Percentiles rank a stretch among this genome's conserved stretches.
Evolutionary conservation across 2,797 vertebrate genomes (phyloP).

Genomic region (Chaetodon trifasciatus): DNA sequence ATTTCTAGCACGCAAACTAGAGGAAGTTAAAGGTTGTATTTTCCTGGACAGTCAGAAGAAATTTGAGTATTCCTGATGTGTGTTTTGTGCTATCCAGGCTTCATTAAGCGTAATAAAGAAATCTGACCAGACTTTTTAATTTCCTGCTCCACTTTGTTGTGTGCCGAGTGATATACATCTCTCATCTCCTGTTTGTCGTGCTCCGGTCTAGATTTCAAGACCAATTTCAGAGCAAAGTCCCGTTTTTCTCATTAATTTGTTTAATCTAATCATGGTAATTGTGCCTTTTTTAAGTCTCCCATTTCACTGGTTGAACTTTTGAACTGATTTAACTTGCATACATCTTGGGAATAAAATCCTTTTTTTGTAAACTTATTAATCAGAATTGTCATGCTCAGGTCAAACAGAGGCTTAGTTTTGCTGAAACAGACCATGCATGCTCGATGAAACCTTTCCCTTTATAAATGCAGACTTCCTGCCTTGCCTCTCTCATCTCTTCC

Average conservation of each 20-base stretch:
- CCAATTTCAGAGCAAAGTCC: neutral
- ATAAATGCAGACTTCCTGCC: slow-evolving; percentile 6
- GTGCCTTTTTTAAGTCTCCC: neutral
- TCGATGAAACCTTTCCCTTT: neutral
- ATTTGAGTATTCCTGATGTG: neutral
- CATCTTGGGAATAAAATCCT: neutral
- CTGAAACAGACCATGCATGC: neutral
- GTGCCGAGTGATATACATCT: slow-evolving; percentile 12
- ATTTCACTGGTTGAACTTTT: neutral
- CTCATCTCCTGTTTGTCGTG: neutral
- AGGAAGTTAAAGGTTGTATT: neutral
- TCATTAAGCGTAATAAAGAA: neutral
- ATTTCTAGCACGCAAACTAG: neutral
- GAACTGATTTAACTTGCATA: neutral
- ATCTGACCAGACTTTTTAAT: neutral
- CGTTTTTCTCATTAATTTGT: neutral
- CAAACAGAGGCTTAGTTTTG: neutral
- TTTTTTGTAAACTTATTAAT: neutral
- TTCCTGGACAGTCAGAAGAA: slow-evolving; percentile 5
- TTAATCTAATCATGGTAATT: neutral
- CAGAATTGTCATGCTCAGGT: neutral
- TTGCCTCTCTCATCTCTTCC: neutral
- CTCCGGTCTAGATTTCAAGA: neutral
- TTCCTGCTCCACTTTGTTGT: slow-evolving; percentile 4
- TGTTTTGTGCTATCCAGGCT: slow-evolving; percentile 4